Evolutionary conservation across 2,113 vertebrate species (phyloP), one percentile per base, ranked within the genome.

Genomic region (Illadopsis cleaveri): DNA sequence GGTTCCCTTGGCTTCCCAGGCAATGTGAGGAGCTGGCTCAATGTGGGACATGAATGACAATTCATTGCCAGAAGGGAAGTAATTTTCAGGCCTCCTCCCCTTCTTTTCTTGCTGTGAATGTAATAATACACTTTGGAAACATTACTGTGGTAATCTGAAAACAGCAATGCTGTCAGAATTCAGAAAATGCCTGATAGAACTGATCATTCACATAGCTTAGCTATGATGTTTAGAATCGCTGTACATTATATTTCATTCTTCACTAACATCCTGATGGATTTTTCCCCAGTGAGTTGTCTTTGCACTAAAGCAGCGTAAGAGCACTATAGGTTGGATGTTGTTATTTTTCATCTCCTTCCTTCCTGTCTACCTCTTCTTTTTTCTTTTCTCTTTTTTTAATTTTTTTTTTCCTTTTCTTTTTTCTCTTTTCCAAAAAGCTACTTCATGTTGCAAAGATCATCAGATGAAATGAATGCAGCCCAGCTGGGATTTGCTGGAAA

Each of bases 401-500:
- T 15, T 2, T 3, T 4, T 13, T 27, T 27, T 23, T 23, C 10
- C 21, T 17, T 14, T 25, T 7, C 7, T 30, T 38, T 79, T 70
- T 38, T 54, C 42, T 71, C 23, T 23, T 42, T 64, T 51, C 8
- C 44, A 58, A 51, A 94, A 83, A 38, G 38, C 88, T 94, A 65
- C 35, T 95, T 92, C 75, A 56, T 44, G 79, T 90, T 96, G 25
- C 44, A 91, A 91, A 81, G 82, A 85, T 95, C 95, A 91, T 89
- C 94, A 95, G 88, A 72, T 85, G 77, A 85, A 95, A 95, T 95
- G 93, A 95, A 96, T 93, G 82, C 80, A 71, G 37, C 96, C 90
- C 97, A 96, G 94, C 92, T 93, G 97, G 96, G 97, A 97, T 97
- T 91, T 97, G 70, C 92, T 96, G 94, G 96, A 96, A 98, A 95